These are phyloP conservation scores for Crax fasciolata DNA, from an alignment of 2,797 vertebrate genomes.

Conservation along the genomic window DNA sequence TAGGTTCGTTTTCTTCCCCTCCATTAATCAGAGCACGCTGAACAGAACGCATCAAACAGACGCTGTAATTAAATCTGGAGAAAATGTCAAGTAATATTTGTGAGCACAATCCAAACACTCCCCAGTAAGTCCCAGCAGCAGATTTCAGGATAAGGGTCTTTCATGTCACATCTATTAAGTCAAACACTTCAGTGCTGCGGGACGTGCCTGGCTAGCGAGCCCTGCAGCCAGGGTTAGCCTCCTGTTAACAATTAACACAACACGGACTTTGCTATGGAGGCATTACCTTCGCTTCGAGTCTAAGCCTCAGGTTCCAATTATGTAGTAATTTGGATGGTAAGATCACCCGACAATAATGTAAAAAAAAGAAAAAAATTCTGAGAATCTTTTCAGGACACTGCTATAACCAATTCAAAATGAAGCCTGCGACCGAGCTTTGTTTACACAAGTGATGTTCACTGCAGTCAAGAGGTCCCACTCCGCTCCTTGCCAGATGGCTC, in stretches of 20 bases:
- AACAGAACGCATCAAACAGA: not conserved
- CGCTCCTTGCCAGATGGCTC: not conserved
- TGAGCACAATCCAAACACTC: not conserved
- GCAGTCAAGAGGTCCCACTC: not conserved
- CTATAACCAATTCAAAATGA: not conserved
- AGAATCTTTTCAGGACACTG: not conserved
- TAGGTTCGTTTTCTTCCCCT: not conserved
- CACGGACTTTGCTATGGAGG: slow-evolving; percentile 29
- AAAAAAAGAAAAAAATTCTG: not conserved
- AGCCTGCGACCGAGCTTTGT: not conserved
- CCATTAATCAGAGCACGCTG: not conserved
- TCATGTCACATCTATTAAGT: not conserved
- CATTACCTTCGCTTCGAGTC: not conserved
- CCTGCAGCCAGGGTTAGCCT: not conserved
- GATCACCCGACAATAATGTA: not conserved
- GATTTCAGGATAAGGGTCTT: not conserved
- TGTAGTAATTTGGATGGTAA: not conserved
- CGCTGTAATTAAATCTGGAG: not conserved
- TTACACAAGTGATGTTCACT: not conserved
- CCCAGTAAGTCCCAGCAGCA: not conserved
- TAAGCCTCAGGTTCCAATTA: not conserved
- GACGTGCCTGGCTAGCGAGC: not conserved
- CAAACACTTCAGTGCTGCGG: not conserved
- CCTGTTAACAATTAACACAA: slow-evolving; percentile 40
- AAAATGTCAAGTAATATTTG: not conserved